Conservation (phyloP, 1,140 invertebrate genomes). For the Andrena cerasifolii region DNA sequence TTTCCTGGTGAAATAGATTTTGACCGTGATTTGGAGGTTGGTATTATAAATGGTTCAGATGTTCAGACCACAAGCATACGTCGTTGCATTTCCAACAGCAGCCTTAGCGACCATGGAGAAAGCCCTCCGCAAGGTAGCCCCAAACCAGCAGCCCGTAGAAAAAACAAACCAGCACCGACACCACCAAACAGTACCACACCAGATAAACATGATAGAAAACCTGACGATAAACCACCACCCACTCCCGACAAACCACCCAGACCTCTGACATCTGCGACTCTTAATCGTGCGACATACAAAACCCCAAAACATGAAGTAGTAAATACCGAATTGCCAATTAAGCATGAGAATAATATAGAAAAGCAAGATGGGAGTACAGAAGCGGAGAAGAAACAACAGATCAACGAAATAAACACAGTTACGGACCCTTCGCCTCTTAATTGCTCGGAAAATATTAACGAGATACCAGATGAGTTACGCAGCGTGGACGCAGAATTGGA, state of each 20-base stretch:
- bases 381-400: conserved; percentile 45
- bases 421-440: conserved; percentile 30
- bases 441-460: conserved; percentile 26
- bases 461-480: conserved; percentile 42
- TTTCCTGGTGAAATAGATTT: conserved; percentile 91
- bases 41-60: conserved; percentile 75
- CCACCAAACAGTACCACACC: conserved; percentile 82
- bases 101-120: conserved; percentile 85
- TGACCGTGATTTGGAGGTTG: conserved; percentile 77
- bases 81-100: conserved; percentile 87
- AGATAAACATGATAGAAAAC: conserved; percentile 75
- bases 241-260: conserved; percentile 85
- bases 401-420: conserved; percentile 30
- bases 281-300: conserved; percentile 75
- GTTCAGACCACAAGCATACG: conserved; percentile 80
- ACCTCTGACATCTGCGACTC: conserved; percentile 75
- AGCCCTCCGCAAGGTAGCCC: conserved; percentile 88
- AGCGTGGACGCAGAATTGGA: conserved; percentile 56
- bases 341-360: conserved; percentile 53
- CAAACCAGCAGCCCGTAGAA: conserved; percentile 87
- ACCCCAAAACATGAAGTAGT: conserved; percentile 75
- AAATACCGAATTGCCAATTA: conserved; percentile 66
- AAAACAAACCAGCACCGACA: conserved; percentile 88
- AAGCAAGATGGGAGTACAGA: conserved; percentile 52
- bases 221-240: conserved; percentile 78